Base-by-base conservation (phyloP, 2,113 vertebrate species). In the Brienomyrus brachyistius region DNA sequence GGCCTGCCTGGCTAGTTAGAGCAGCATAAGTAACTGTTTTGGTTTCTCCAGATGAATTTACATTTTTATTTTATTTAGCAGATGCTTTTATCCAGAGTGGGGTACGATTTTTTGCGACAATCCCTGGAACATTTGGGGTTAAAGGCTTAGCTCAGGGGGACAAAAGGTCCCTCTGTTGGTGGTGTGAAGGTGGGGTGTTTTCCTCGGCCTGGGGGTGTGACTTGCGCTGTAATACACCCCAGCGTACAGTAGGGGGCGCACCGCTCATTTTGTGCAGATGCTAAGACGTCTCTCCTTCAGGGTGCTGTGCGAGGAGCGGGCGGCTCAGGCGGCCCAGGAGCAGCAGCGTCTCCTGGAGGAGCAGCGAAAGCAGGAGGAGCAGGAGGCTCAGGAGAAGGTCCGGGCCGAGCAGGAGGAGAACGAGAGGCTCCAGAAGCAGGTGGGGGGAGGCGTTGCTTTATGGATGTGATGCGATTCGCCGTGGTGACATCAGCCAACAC, bases 361-460 rank as follows among this genome's bases (percentile, higher is more conserved):
- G 92, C 96, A 95, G 91, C 92, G 92, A 31, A 85, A 93, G 87
- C 92, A 92, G 89, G 94, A 95, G 43, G 95, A 96, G 93, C 94
- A 95, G 92, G 96, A 97, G 91, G 96, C 93, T 0, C 56, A 93
- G 92, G 94, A 95, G 91, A 97, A 93, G 93, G 97, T 96, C 40
- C 95, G 91, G 89, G 96, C 95, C 0, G 97, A 98, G 91, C 95
- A 95, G 91, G 97, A 98, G 92, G 97, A 98, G 94, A 94, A 92
- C n/a, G 94, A 97, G 86, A 95, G 97, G 31, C 96, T 98, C 47
- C 98, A 97, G 92, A 99, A 96, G 96, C 98, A 98, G 96, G 98
- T 98, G 84, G 0, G 27, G 4, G 10, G 2, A 56, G 23, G 21
- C 80, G 62, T 40, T 9, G 59, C 66, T 52, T 40, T 21, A 9